These are phyloP conservation scores for Sparus aurata DNA, from an alignment of 2,797 vertebrate genomes.

Conservation along the genomic window DNA sequence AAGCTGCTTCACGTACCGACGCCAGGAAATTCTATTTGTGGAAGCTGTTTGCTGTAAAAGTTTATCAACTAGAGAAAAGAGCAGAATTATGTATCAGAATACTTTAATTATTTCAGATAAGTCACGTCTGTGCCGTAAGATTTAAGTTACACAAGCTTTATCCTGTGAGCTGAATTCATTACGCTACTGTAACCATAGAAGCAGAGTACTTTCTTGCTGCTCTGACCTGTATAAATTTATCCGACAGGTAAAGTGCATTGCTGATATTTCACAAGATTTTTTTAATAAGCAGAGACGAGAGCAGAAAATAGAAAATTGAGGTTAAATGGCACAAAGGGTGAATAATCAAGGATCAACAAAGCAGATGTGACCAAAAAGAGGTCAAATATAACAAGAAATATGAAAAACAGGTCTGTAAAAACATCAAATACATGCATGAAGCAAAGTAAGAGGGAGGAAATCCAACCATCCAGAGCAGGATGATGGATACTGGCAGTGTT, in stretches of 20 bases:
- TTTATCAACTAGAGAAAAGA: neutral
- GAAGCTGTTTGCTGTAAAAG: neutral
- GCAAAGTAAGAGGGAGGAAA: neutral
- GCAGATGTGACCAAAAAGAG: neutral
- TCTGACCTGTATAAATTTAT: neutral
- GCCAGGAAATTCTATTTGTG: too few species aligned
- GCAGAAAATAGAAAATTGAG: too few species aligned
- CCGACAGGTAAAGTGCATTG: neutral
- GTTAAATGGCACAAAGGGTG: too few species aligned
- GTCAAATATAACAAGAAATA: neutral
- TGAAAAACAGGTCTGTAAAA: neutral
- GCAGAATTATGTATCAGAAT: too few species aligned
- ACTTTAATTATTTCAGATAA: too few species aligned
- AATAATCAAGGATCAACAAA: neutral
- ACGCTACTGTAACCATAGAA: neutral
- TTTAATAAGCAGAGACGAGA: too few species aligned
- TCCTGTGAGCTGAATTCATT: neutral
- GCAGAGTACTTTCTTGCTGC: neutral
- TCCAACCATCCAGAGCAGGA: neutral
- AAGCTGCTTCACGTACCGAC: neutral
- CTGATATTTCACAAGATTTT: neutral
- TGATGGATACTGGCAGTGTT: constrained; percentile 5
- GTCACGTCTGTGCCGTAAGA: too few species aligned
- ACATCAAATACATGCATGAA: neutral
- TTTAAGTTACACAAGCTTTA: neutral